phyloP scores from a whole-genome alignment of 2,888 invertebrate species.

The Macrophya alboannulata region DNA sequence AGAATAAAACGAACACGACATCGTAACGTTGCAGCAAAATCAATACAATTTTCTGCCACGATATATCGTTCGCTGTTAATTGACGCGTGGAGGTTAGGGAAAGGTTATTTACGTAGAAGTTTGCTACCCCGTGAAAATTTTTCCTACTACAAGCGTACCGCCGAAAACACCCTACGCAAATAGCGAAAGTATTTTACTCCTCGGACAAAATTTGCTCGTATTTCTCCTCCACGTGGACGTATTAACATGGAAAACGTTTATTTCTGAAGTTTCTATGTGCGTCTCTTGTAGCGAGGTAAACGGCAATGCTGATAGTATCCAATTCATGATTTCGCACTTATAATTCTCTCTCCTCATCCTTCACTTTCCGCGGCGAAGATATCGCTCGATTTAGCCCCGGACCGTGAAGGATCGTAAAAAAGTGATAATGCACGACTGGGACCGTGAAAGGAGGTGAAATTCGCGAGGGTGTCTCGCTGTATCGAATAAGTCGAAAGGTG shows the following conservation, averaged over 20 bases:
- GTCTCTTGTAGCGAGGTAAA: neutral
- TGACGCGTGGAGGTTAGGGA: neutral
- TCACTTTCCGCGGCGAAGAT: neutral
- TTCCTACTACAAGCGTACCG: neutral
- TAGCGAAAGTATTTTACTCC: neutral
- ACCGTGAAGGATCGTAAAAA: neutral
- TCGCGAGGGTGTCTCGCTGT: neutral
- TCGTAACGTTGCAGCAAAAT: too few species aligned
- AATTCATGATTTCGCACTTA: neutral
- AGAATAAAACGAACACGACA: too few species aligned
- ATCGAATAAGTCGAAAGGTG: constrained; percentile 12
- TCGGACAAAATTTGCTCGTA: neutral
- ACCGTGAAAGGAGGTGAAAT: neutral
- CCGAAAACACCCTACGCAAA: neutral
- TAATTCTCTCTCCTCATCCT: neutral
- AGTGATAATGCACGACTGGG: constrained; percentile 6
- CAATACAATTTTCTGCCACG: too few species aligned
- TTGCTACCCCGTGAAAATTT: neutral
- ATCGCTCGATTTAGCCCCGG: neutral
- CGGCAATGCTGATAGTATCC: neutral
- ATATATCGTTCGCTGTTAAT: too few species aligned
- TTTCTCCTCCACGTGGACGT: neutral
- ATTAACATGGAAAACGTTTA: neutral
- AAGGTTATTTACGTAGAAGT: neutral
- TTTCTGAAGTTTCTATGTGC: neutral